These are phyloP conservation scores for Beaufortia kweichowensis DNA, from an alignment of 2,113 vertebrate genomes.

Conservation along the genomic window DNA sequence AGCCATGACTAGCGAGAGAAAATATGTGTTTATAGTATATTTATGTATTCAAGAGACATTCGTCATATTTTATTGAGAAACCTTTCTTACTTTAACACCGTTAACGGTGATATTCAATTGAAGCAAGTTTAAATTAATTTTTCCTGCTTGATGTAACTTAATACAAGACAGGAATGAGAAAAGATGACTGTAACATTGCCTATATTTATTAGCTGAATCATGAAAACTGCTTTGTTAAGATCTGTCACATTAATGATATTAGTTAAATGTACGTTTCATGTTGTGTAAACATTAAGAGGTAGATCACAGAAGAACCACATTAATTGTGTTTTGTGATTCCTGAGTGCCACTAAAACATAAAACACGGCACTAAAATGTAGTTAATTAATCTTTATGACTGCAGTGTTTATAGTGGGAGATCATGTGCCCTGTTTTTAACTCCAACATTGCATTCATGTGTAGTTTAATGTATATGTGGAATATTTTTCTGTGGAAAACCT, in stretches of 20 bases:
- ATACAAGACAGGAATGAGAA: not conserved
- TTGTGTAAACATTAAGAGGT: not conserved
- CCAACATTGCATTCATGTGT: not conserved
- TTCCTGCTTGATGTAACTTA: not conserved
- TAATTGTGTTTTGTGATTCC: not conserved
- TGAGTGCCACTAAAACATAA: not conserved
- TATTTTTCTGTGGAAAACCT: not conserved
- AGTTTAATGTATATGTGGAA: conserved; percentile 6
- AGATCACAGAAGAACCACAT: not conserved
- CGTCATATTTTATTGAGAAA: not conserved
- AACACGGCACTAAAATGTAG: not conserved
- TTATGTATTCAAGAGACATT: not conserved
- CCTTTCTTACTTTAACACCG: not conserved
- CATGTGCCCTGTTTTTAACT: not conserved
- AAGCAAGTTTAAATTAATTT: too few relatives aligned
- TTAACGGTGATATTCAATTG: too few relatives aligned
- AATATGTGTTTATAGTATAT: not conserved
- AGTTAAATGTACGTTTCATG: not conserved
- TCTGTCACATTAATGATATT: not conserved
- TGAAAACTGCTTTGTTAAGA: conserved; percentile 1
- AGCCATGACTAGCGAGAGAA: not conserved
- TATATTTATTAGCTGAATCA: not conserved
- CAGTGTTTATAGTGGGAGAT: not conserved
- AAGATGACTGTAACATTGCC: not conserved
- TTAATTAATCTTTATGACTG: not conserved